Conservation (phyloP, 2,888 invertebrate species). For the Nebria brevicollis region DNA sequence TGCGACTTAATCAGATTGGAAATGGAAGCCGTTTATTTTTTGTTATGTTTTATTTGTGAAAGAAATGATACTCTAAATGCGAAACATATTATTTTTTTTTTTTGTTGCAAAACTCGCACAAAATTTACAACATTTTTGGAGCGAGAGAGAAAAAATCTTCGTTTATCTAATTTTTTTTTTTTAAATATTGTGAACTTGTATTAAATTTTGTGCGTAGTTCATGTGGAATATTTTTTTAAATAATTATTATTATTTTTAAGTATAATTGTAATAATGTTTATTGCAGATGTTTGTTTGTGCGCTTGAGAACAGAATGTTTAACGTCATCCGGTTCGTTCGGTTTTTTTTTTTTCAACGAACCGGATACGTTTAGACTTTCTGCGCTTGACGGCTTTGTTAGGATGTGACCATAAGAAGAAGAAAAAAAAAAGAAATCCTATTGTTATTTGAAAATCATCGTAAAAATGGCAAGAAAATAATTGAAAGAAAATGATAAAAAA, state of each 20-base stretch:
- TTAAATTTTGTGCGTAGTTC: conserved; percentile 1
- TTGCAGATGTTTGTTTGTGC: background rate
- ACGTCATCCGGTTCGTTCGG: too few relatives aligned
- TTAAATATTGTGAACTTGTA: background rate
- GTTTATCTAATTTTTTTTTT: background rate
- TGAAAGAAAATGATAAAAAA: conserved; percentile 9
- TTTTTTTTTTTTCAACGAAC: background rate
- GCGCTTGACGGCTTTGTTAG: background rate
- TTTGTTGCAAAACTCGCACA: background rate
- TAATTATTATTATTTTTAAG: background rate
- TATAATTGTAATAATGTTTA: background rate
- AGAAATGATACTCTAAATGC: background rate
- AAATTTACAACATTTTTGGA: background rate
- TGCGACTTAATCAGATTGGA: background rate
- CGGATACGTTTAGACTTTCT: background rate
- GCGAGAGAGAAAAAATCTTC: too few relatives aligned
- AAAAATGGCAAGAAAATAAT: conserved; percentile 11
- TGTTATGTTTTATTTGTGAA: background rate
- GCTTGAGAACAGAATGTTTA: background rate
- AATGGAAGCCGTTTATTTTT: background rate
- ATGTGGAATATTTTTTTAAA: background rate
- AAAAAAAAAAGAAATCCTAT: background rate
- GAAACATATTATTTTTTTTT: background rate
- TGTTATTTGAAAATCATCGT: background rate
- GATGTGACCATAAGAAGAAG: background rate